Base-by-base conservation (phyloP, 2,888 invertebrate species). In the Nasonia oneida region DNA sequence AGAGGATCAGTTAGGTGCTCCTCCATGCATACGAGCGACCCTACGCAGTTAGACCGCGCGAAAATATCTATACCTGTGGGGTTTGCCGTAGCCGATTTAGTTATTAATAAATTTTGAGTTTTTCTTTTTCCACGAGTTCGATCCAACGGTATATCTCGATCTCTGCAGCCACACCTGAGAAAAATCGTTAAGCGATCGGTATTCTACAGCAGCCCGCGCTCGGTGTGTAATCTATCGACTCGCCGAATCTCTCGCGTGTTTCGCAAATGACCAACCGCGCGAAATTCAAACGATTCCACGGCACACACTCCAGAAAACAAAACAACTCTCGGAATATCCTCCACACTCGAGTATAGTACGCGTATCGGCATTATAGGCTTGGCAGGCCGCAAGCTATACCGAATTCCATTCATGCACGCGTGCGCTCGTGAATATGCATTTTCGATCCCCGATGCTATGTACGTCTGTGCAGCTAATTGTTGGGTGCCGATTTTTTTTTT, bases 1-100 rank as follows among this genome's bases (percentile, higher is more conserved):
- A 80, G 84, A 84, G 80, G 80, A 84, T 84, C 84, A 33, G 84
- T 80, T 80, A 76, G n/a, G 47, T 53, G 10, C 64, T 53, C 71
- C 77, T 42, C 29, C 29, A 29, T 29, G 77, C 37, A 73, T 73
- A 47, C 81, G 33, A 76, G 81, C 76, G 81, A 78, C 85, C 85
- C 77, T 77, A 73, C 61, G 73, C 57, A 73, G 77, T 10, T 74
- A 64, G n/a, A 53, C 29, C 29, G 29, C 37, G 83, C 39, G 33
- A 18, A 29, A n/a, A 39, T 42, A 37, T 29, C 33, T 29, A 37
- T 37, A 37, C 37, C 37, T 37, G 4, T 10, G 71, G 39, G 29
- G 33, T 1, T 71, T 70, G 15, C 5, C 42, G 71, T 6, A 39
- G 42, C 71, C 71, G 37, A 42, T 39, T 70, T 18, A 15, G 3